Base-by-base conservation (phyloP, 1,140 invertebrate species). In the Polyergus mexicanus region DNA sequence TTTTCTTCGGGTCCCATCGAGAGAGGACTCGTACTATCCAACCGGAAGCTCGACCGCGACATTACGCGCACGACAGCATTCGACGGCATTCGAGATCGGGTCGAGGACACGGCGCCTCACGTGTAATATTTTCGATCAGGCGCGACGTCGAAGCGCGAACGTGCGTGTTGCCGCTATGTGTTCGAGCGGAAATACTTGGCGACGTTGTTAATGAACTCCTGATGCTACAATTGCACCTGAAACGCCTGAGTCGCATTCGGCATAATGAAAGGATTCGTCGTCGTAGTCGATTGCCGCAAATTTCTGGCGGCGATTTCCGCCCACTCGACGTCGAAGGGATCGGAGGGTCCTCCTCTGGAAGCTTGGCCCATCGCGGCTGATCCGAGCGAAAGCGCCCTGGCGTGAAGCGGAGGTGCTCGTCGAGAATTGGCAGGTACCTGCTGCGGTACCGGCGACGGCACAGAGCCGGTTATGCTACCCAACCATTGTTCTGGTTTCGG, bases 291-390 rank as follows among this genome's bases (percentile, higher is more conserved):
- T 90, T 94, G 95, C 77, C 94, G 94, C 85, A 95, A 92, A 94
- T 94, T 95, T 81, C 94, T 93, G 5, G 95, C 94, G 0, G 95
- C 94, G 7, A 95, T 94, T 32, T 97, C 97, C 1, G 97, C 97
- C 98, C 98, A 98, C 91, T 98, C 98, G 7, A 97, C 97, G 93
- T 98, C 97, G 92, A 98, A 98, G 0, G 98, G 98, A 95, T 98
- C 98, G 8, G 94, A 91, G 0, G 94, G 86, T 16, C 94, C 94
- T 84, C 92, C 92, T 69, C 88, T 93, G 86, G 85, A 91, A 63
- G 90, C 75, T 28, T 92, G 88, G n/a, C 90, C 93, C 86, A 95
- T 93, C 11, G 93, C 93, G 8, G 93, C 93, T 16, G 96, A 96
- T 69, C 96, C 96, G 7, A 96, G 84, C 0, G 96, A 96, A 68